Conservation (phyloP, 2,797 vertebrate genomes). For the Acanthurus leucopareius region DNA sequence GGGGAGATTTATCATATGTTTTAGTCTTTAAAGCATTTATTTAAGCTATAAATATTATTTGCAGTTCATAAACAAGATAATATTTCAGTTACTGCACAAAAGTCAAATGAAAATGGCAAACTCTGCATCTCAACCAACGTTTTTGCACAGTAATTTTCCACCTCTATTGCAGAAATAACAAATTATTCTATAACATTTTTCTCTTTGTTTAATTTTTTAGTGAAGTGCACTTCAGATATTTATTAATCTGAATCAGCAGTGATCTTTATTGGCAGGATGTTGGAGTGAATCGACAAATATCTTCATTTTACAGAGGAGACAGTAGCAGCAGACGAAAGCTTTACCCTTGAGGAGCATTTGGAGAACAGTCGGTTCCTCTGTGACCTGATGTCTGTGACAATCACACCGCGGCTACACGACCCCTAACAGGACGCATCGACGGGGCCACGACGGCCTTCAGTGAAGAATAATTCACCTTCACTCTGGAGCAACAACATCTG, state of each 20-base stretch:
- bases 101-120: background rate
- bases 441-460: slow-evolving; percentile 63
- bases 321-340: slow-evolving; percentile 53
- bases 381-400: slow-evolving; percentile 68
- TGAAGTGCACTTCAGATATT: background rate
- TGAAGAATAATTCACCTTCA: slow-evolving; percentile 54
- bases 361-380: slow-evolving; percentile 69
- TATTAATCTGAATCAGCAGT: no score
- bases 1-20: background rate
- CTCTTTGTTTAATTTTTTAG: no score
- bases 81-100: background rate
- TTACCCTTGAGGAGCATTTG: slow-evolving; percentile 65
- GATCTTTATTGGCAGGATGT: no score
- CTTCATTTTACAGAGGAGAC: slow-evolving; percentile 20
- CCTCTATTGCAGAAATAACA: background rate
- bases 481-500: slow-evolving; percentile 45
- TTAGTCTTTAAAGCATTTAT: background rate
- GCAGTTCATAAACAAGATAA: background rate
- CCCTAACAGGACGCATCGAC: slow-evolving; percentile 15
- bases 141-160: background rate
- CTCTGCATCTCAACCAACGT: background rate
- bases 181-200: background rate
- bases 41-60: no score
- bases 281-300: background rate
- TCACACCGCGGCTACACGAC: slow-evolving; percentile 23